Percentiles rank a stretch among this genome's conserved stretches.
These are phyloP conservation scores for Chromoteleia sp. DNA, from an alignment of 2,888 invertebrate genomes.

Conservation along the genomic window DNA sequence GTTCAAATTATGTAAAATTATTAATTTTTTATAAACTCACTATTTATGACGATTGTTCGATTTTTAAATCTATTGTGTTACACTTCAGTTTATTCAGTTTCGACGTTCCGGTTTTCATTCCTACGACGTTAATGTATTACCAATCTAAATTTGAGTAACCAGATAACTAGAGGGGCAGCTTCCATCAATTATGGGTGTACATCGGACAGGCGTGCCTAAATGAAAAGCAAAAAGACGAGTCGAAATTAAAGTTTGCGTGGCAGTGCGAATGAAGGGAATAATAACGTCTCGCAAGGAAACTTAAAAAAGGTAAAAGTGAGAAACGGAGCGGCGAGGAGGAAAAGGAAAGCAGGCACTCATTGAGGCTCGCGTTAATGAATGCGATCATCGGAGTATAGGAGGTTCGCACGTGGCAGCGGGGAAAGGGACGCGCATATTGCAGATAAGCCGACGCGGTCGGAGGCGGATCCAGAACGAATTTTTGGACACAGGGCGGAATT, in stretches of 20 bases:
- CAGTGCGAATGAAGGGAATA: constrained; percentile 29
- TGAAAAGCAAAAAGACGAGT: constrained; percentile 35
- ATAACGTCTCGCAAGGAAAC: constrained; percentile 38
- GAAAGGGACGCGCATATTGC: constrained; percentile 4
- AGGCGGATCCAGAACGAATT: constrained; percentile 40
- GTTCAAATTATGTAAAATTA: too few relatives aligned
- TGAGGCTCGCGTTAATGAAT: constrained; percentile 37
- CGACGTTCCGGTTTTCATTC: too few relatives aligned
- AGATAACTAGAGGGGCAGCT: constrained; percentile 35
- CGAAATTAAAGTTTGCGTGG: constrained; percentile 52
- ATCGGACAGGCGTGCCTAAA: constrained; percentile 41
- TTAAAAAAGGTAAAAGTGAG: constrained; percentile 1
- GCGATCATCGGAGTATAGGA: constrained; percentile 29
- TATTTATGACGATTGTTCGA: too few relatives aligned
- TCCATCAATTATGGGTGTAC: constrained; percentile 47
- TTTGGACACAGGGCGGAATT: constrained; percentile 28
- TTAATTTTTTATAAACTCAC: too few relatives aligned
- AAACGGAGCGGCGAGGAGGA: not conserved
- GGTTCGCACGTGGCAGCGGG: constrained; percentile 24
- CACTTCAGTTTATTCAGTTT: too few relatives aligned
- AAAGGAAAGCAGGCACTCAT: constrained; percentile 13
- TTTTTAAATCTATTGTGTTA: too few relatives aligned
- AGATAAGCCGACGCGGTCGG: constrained; percentile 27
- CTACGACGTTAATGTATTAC: too few relatives aligned
- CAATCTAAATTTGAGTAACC: not conserved